Conservation (phyloP, 2,888 invertebrate genomes). For the Volucella zonaria region DNA sequence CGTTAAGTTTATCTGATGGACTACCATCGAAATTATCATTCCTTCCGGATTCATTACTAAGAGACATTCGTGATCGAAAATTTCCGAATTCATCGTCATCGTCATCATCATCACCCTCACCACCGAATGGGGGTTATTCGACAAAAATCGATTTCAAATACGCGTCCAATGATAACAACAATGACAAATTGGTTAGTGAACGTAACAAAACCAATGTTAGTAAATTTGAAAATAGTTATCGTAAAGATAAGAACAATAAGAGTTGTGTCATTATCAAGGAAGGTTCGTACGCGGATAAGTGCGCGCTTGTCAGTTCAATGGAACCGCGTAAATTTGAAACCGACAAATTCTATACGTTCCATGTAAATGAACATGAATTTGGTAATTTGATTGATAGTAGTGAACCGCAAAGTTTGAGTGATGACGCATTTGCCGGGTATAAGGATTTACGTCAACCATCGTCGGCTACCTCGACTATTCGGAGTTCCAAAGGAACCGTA, state of each 20-base stretch:
- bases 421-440: conserved; percentile 91
- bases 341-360: conserved; percentile 92
- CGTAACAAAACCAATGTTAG: conserved; percentile 55
- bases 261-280: conserved; percentile 76
- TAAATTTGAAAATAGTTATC: conserved; percentile 61
- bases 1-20: conserved; percentile 88
- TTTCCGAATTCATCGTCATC: conserved; percentile 66
- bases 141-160: conserved; percentile 67
- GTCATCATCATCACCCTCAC: conserved; percentile 6
- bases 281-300: conserved; percentile 75
- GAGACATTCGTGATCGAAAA: conserved; percentile 87
- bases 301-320: conserved; percentile 78
- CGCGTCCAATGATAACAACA: conserved; percentile 49
- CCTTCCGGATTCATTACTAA: conserved; percentile 87
- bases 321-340: conserved; percentile 85
- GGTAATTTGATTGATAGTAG: conserved; percentile 77
- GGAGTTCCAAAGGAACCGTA: conserved; percentile 95
- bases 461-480: conserved; percentile 89
- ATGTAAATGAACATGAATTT: conserved; percentile 87
- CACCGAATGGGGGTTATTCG: conserved; percentile 40
- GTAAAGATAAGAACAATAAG: conserved; percentile 70
- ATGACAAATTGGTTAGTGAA: conserved; percentile 70
- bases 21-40: conserved; percentile 82
- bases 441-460: conserved; percentile 86
- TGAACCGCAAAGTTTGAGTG: conserved; percentile 79